Conservation (phyloP, 2,888 invertebrate species). For the Erebia ligea region DNA sequence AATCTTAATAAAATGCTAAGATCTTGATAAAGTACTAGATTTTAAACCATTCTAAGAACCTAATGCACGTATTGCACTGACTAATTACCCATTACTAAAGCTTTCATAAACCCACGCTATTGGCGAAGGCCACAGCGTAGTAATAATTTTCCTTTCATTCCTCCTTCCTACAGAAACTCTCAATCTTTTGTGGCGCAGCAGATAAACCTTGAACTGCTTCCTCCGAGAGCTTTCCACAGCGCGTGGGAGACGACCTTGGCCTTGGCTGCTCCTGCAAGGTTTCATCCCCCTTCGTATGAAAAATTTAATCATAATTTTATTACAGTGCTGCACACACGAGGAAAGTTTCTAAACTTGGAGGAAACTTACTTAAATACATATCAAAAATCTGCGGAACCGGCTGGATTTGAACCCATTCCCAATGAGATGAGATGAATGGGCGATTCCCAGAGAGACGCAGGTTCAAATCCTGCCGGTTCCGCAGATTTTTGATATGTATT, state of each 20-base stretch:
- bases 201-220: constrained; percentile 65
- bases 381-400: too few relatives aligned
- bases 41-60: neutral
- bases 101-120: constrained; percentile 21
- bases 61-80: neutral
- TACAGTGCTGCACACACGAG: too few relatives aligned
- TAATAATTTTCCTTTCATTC: constrained; percentile 42
- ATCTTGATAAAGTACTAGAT: neutral
- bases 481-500: too few relatives aligned
- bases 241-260: constrained; percentile 55
- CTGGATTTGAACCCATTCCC: too few relatives aligned
- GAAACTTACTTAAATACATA: too few relatives aligned
- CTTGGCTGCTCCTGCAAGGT: constrained; percentile 46
- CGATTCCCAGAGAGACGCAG: too few relatives aligned
- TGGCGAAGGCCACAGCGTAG: constrained; percentile 26
- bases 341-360: too few relatives aligned
- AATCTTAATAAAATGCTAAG: neutral
- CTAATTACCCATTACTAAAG: constrained; percentile 13
- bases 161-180: constrained; percentile 46
- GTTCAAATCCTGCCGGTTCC: too few relatives aligned
- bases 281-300: neutral
- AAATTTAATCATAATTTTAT: too few relatives aligned
- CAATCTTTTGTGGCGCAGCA: constrained; percentile 50
- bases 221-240: constrained; percentile 60
- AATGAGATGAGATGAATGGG: too few relatives aligned